Evolutionary conservation across 2,888 invertebrate species (phyloP).

Genomic region (Clepsis dumicolana): DNA sequence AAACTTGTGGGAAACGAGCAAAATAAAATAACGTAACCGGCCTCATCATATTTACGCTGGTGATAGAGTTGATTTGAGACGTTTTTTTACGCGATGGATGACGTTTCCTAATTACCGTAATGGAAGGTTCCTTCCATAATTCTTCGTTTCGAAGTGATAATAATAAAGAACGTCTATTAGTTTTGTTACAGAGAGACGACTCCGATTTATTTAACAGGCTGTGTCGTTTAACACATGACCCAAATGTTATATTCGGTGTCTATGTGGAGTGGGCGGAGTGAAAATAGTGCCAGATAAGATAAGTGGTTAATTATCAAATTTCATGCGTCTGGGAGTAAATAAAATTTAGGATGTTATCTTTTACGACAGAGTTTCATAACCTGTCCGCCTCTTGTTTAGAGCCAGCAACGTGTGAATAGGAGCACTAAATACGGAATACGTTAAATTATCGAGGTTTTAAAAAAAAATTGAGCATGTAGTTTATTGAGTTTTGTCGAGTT

Average conservation of each 20-base stretch:
- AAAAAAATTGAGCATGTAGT: constrained; percentile 56
- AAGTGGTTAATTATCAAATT: constrained; percentile 81
- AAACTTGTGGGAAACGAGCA: constrained; percentile 45
- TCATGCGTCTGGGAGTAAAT: constrained; percentile 77
- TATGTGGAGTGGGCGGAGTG: constrained; percentile 63
- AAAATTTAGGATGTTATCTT: constrained; percentile 72
- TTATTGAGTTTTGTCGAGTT: constrained; percentile 62
- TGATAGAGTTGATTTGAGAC: constrained; percentile 5
- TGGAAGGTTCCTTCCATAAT: constrained; percentile 7
- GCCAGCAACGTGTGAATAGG: constrained; percentile 56
- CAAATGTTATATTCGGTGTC: constrained; percentile 53
- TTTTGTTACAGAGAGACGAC: constrained; percentile 6
- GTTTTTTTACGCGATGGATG: not conserved
- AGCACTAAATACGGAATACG: constrained; percentile 52
- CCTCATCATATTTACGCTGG: constrained; percentile 1
- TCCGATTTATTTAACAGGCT: constrained; percentile 28
- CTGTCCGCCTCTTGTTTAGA: constrained; percentile 51
- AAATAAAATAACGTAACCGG: constrained; percentile 45
- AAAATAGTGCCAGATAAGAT: constrained; percentile 78
- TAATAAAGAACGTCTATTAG: constrained; percentile 1
- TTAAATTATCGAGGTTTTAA: constrained; percentile 55
- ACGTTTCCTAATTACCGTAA: constrained; percentile 17
- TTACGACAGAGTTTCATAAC: constrained; percentile 72
- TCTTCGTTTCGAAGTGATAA: constrained; percentile 4
- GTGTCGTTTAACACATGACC: constrained; percentile 51